Conservation (phyloP, 2,888 invertebrate genomes). For the Allophyes oxyacanthae region DNA sequence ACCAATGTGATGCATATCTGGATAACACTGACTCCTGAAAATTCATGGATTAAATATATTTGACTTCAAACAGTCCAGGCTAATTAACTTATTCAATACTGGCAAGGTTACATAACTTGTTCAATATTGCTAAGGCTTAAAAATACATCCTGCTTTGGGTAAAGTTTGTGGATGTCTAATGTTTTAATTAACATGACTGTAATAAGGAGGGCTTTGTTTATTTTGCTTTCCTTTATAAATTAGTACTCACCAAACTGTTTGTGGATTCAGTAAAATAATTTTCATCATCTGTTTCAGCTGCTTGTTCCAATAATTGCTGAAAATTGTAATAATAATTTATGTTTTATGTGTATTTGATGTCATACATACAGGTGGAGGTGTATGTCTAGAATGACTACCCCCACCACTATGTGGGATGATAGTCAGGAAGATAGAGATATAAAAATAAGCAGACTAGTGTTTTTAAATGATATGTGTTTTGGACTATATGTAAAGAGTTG, state of each 20-base stretch:
- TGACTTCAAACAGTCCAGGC: slow-evolving; percentile 16
- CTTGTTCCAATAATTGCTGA: slow-evolving; percentile 91
- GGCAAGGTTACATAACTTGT: background rate
- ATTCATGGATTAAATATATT: too few relatives aligned
- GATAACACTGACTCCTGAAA: too few relatives aligned
- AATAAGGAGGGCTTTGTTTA: background rate
- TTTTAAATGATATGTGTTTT: too few relatives aligned
- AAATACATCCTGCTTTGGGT: slow-evolving; percentile 38
- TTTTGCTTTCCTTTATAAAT: background rate
- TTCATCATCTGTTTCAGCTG: slow-evolving; percentile 94
- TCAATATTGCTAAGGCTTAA: slow-evolving; percentile 43
- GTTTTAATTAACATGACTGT: too few relatives aligned
- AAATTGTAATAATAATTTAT: slow-evolving; percentile 58
- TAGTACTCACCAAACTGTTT: slow-evolving; percentile 89
- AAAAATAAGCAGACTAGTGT: too few relatives aligned
- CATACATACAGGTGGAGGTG: too few relatives aligned
- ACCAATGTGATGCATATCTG: too few relatives aligned
- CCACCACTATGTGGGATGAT: too few relatives aligned
- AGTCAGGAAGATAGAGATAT: too few relatives aligned
- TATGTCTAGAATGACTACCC: too few relatives aligned
- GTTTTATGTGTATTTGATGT: background rate
- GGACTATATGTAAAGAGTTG: too few relatives aligned
- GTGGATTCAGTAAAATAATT: slow-evolving; percentile 92
- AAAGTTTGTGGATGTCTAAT: slow-evolving; percentile 4
- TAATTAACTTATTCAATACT: slow-evolving; percentile 6